These are phyloP conservation scores for Daphoenositta chrysoptera DNA, from an alignment of 2,113 vertebrate genomes.

Conservation along the genomic window DNA sequence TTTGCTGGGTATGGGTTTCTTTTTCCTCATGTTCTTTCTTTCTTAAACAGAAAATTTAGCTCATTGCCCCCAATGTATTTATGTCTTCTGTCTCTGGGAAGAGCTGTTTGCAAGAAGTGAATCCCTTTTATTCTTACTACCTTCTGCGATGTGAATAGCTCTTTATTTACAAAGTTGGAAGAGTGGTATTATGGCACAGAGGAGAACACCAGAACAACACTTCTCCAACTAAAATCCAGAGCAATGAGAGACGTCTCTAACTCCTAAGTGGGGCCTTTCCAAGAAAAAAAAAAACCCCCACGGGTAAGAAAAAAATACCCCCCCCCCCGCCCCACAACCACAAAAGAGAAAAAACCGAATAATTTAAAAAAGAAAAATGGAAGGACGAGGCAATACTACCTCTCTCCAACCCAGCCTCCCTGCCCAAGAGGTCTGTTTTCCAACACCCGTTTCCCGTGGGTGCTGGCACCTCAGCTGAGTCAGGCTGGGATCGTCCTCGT, in stretches of 20 bases:
- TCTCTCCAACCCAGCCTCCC: background rate
- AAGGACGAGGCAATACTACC: background rate
- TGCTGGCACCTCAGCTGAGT: background rate
- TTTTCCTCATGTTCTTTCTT: background rate
- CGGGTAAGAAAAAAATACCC: background rate
- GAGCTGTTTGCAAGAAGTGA: background rate
- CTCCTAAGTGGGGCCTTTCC: background rate
- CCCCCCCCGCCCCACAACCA: rapidly evolving
- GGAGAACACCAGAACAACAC: conserved; percentile 41
- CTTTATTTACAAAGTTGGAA: conserved; percentile 73
- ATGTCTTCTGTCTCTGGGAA: background rate
- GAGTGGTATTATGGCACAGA: conserved; percentile 61
- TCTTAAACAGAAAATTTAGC: background rate
- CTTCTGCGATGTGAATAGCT: conserved; percentile 53
- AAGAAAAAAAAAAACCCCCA: background rate
- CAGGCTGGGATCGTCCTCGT: background rate
- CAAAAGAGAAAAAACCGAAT: too few relatives aligned
- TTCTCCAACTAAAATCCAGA: conserved; percentile 52
- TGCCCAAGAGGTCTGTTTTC: background rate
- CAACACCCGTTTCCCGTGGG: background rate
- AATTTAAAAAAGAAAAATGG: background rate
- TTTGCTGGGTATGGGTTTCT: background rate
- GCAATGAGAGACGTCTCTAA: conserved; percentile 30
- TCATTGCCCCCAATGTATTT: background rate
- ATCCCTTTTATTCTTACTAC: conserved; percentile 57